Base-by-base conservation (phyloP, 1,140 invertebrate species). In the Drosophila sucinea region DNA sequence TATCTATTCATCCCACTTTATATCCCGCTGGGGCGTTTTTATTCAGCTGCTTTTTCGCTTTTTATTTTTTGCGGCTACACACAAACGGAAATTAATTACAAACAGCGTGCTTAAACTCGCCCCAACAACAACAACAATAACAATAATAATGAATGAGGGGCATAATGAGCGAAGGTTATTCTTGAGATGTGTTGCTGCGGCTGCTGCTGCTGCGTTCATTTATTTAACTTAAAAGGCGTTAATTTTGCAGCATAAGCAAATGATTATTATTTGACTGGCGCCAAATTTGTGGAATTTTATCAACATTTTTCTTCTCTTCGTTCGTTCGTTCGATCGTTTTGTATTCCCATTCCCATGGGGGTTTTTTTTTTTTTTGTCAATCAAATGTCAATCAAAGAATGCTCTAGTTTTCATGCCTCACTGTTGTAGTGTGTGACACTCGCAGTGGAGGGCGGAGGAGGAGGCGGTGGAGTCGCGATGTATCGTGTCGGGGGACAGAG, bases 21-120 rank as follows among this genome's bases (percentile, higher is more conserved):
- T 65, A 23, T 8, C 6, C 47, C 7, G 17, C 51, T 69, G 41
- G 70, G 78, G 78, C 77, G 60, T 73, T 89, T 76, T 71, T 17
- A 17, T 89, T 84, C 55, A 80, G 83, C 73, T 87, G 82, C 74
- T 77, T 87, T 77, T 82, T 77, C 79, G 74, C 82, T 30, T 82
- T 80, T 67, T 87, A 87, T 86, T 83, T 75, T 71, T 55, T 87
- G 83, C 84, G 80, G 84, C 84, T 80, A 73, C 70, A 84, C 84
- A 84, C 84, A 89, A 87, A 89, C 84, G 80, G 77, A 89, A 89
- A 87, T 87, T 87, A 87, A 87, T 89, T 89, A 89, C 84, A 84
- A 89, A 84, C 80, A 81, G 84, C 84, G 83, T 62, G 79, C 73
- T 77, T 87, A 74, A 87, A 74, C 69, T 74, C 68, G 76, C 79